Evolutionary conservation across 2,888 invertebrate genomes (phyloP).

Genomic region (Drosophila rubida): DNA sequence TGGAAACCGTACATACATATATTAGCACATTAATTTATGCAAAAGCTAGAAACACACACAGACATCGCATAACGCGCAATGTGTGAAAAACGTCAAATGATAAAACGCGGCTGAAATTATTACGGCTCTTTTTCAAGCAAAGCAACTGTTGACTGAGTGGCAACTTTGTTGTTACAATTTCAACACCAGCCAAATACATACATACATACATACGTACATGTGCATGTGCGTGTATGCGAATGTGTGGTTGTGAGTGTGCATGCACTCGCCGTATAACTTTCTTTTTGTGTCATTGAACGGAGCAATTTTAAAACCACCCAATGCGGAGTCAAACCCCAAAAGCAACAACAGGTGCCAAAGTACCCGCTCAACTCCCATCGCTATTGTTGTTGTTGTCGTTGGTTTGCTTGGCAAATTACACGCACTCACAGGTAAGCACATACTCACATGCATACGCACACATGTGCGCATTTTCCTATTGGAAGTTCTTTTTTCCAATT

Average conservation of each 20-base stretch:
- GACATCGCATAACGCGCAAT: constrained; percentile 36
- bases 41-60: constrained; percentile 42
- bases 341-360: constrained; percentile 45
- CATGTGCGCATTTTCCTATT: neutral
- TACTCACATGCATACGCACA: constrained; percentile 1
- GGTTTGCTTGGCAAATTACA: constrained; percentile 60
- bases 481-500: constrained; percentile 53
- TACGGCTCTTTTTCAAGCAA: constrained; percentile 27
- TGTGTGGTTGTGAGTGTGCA: neutral
- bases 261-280: constrained; percentile 58
- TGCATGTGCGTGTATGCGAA: neutral
- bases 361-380: constrained; percentile 33
- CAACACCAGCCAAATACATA: constrained; percentile 38
- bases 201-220: neutral
- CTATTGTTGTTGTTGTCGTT: constrained; percentile 40
- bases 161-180: constrained; percentile 58
- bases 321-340: constrained; percentile 31
- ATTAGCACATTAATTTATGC: constrained; percentile 58
- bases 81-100: constrained; percentile 70
- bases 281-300: constrained; percentile 74
- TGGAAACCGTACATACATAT: constrained; percentile 30
- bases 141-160: constrained; percentile 56
- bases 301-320: constrained; percentile 56
- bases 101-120: constrained; percentile 59
- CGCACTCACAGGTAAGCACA: constrained; percentile 31